These are phyloP conservation scores for Euwallacea similis DNA, from an alignment of 1,140 invertebrate genomes.

Conservation along the genomic window DNA sequence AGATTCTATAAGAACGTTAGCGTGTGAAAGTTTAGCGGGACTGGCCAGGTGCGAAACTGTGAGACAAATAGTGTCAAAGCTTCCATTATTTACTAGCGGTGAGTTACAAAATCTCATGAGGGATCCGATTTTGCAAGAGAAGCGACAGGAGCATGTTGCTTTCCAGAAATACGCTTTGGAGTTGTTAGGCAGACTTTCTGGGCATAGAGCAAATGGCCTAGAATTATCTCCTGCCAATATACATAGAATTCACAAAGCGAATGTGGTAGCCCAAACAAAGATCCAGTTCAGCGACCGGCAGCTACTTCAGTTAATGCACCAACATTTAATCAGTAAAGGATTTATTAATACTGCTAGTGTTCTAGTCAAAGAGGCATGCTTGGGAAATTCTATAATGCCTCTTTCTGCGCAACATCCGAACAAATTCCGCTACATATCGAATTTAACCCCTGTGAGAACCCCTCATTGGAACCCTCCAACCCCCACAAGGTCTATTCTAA, in stretches of 20 bases:
- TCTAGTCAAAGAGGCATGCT: constrained; percentile 76
- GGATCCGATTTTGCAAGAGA: constrained; percentile 95
- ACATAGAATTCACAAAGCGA: constrained; percentile 78
- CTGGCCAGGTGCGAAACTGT: constrained; percentile 89
- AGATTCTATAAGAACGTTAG: constrained; percentile 87
- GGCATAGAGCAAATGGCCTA: constrained; percentile 82
- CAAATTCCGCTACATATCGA: constrained; percentile 62
- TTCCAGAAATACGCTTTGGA: constrained; percentile 96
- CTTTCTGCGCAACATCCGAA: constrained; percentile 55
- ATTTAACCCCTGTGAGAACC: constrained; percentile 52
- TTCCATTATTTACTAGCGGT: constrained; percentile 91
- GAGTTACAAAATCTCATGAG: constrained; percentile 92
- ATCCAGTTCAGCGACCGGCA: constrained; percentile 94
- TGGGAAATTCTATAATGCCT: constrained; percentile 54
- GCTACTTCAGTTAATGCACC: constrained; percentile 87
- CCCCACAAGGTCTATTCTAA: neutral
- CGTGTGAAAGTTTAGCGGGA: constrained; percentile 89
- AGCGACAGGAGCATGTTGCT: constrained; percentile 89
- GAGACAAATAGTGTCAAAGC: constrained; percentile 92
- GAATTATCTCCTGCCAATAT: constrained; percentile 84
- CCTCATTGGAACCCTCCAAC: constrained; percentile 27
- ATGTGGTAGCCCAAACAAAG: constrained; percentile 93
- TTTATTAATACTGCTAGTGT: constrained; percentile 69
- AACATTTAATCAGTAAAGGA: constrained; percentile 82
- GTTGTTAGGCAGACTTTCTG: constrained; percentile 87